phyloP scores from a whole-genome alignment of 2,113 vertebrate genomes.

The Scophthalmus maximus region DNA sequence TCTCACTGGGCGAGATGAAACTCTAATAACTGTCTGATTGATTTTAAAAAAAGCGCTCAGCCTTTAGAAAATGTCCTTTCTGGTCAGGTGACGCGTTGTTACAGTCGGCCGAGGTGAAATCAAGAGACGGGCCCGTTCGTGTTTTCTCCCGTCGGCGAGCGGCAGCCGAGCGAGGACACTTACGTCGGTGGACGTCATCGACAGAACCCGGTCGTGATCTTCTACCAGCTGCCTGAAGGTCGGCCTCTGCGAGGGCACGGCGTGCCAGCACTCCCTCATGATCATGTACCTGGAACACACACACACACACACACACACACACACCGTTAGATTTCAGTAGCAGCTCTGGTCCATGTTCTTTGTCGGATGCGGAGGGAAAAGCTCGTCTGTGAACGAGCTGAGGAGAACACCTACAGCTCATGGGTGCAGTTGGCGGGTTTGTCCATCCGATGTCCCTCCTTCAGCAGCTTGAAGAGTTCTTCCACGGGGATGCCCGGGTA shows the following conservation, averaged over 20 bases:
- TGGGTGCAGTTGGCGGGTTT: constrained; percentile 98
- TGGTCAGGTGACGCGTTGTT: too few relatives aligned
- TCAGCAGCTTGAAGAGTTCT: constrained; percentile 97
- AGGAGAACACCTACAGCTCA: constrained; percentile 87
- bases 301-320: background rate
- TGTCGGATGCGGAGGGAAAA: too few relatives aligned
- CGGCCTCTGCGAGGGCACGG: constrained; percentile 92
- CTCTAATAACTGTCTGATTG: too few relatives aligned
- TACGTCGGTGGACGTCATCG: constrained; percentile 92
- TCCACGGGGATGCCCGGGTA: constrained; percentile 98
- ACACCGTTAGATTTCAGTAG: background rate
- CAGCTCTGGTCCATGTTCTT: too few relatives aligned
- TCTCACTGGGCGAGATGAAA: too few relatives aligned
- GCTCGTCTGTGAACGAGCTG: too few relatives aligned
- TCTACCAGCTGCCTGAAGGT: constrained; percentile 99
- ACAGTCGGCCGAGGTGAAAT: too few relatives aligned
- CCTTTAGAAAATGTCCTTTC: too few relatives aligned
- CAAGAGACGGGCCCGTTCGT: too few relatives aligned
- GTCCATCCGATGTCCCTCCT: constrained; percentile 99
- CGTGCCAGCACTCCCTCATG: constrained; percentile 98
- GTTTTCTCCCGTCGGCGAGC: background rate
- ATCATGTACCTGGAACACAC: constrained; percentile 92
- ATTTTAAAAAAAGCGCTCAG: too few relatives aligned
- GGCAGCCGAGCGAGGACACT: constrained; percentile 70
- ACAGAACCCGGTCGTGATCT: constrained; percentile 93